Evolutionary conservation across 2,113 vertebrate species (phyloP).

Genomic region (Apeltes quadracus): DNA sequence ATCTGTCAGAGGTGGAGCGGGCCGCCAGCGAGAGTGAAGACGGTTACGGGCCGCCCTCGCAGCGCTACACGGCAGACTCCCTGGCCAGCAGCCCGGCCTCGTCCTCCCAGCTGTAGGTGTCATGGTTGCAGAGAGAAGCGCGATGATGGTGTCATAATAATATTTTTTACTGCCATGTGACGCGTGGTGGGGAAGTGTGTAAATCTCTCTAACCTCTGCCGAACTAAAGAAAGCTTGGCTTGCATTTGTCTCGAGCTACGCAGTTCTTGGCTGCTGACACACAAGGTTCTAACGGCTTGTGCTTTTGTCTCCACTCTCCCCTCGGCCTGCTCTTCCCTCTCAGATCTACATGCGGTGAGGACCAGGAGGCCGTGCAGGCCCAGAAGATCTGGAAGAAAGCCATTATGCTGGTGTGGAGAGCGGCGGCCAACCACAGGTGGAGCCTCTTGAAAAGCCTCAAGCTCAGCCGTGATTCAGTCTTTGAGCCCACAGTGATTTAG

Average conservation of each 20-base stretch:
- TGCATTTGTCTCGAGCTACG: constrained; percentile 26
- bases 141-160: not conserved
- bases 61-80: constrained; percentile 94
- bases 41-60: constrained; percentile 94
- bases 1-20: constrained; percentile 95
- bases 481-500: not conserved
- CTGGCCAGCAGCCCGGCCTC: constrained; percentile 99
- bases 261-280: constrained; percentile 34
- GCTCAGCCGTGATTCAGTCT: not conserved
- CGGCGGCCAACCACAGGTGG: constrained; percentile 98
- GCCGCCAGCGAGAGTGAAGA: constrained; percentile 98
- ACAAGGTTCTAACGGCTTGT: not conserved
- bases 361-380: constrained; percentile 97
- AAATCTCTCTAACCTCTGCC: constrained; percentile 4
- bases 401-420: constrained; percentile 99
- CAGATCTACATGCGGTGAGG: constrained; percentile 97
- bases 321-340: not conserved
- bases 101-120: constrained; percentile 96
- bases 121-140: not conserved
- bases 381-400: constrained; percentile 99
- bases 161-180: not conserved
- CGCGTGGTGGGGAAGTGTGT: not conserved
- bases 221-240: constrained; percentile 10
- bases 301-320: constrained; percentile 1
- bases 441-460: not conserved